Base-by-base conservation (phyloP, 2,888 invertebrate species). In the Cyaniris semiargus region DNA sequence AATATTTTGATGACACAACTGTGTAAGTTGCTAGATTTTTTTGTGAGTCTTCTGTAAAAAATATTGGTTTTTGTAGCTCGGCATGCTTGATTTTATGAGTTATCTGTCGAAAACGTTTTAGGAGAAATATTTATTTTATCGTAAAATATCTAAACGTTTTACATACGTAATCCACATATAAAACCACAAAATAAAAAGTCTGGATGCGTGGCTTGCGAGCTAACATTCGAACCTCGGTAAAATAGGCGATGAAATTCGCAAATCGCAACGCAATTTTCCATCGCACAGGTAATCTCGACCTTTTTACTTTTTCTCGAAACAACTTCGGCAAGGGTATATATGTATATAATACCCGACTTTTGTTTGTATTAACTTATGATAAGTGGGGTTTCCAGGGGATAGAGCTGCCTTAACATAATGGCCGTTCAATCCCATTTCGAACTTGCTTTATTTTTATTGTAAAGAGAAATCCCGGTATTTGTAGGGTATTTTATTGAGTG, bases 301-400 rank as follows among this genome's bases (percentile, higher is more conserved):
- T 48, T 27, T 74, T 74, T 53, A 44, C 23, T 48, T 23, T 48
- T 48, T 44, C 27, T 44, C 23, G 48, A 27, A 48, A 74, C 74
- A n/a, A 74, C 48, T 48, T 71, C 18, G 21, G 48, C 23, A 48
- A 27, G 18, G 48, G 74, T 48, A 53, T 31, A 74, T 74, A 74
- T 48, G 31, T 31, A 74, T 74, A 74, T 74, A 44, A 72, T 44
- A 23, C 72, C 44, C 44, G n/a, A 53, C 74, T 74, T 48, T 48
- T 74, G 48, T 48, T 74, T 48, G 53, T 74, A 53, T 74, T 74
- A 27, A 74, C 53, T 74, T 74, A 74, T 74, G 74, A 48, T 74
- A 74, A 74, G 53, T 74, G 48, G 23, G 18, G 27, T 27, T 53
- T 74, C 48, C 21, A 5, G 15, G 27, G n/a, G 8, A 27, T 74